phyloP scores from a whole-genome alignment of 2,797 vertebrate species.

The Hipposideros larvatus region DNA sequence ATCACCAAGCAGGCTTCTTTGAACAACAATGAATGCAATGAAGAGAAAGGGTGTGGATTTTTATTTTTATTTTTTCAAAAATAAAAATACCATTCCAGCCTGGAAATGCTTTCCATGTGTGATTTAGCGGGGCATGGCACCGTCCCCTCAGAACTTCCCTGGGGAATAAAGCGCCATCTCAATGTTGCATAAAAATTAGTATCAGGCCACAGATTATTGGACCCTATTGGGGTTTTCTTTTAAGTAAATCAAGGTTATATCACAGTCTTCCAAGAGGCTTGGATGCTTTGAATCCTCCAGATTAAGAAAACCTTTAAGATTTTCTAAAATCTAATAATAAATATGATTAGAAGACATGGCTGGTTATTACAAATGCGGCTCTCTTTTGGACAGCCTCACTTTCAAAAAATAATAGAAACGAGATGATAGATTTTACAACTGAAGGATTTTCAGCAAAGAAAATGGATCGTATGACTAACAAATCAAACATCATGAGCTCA shows the following conservation, averaged over 20 bases:
- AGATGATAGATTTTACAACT: background rate
- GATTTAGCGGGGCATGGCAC: slow-evolving; percentile 82
- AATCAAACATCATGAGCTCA: slow-evolving; percentile 50
- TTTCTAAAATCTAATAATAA: slow-evolving; percentile 56
- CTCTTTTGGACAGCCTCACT: slow-evolving; percentile 45
- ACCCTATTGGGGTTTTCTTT: slow-evolving; percentile 79
- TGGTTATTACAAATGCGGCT: slow-evolving; percentile 60
- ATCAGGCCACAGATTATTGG: slow-evolving; percentile 74
- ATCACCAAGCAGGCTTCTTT: slow-evolving; percentile 83
- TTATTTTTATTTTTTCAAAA: slow-evolving; percentile 72
- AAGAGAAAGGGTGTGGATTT: slow-evolving; percentile 81
- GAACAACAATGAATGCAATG: slow-evolving; percentile 86
- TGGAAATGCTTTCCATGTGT: slow-evolving; percentile 87
- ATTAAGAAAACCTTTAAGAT: slow-evolving; percentile 62
- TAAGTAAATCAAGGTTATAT: slow-evolving; percentile 84
- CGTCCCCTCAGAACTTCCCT: slow-evolving; percentile 81
- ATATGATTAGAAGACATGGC: slow-evolving; percentile 41
- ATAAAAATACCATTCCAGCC: slow-evolving; percentile 85
- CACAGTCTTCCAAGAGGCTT: slow-evolving; percentile 70
- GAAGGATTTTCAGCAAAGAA: slow-evolving; percentile 70
- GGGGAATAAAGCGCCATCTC: slow-evolving; percentile 83
- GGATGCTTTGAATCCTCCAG: slow-evolving; percentile 52
- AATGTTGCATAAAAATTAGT: slow-evolving; percentile 83
- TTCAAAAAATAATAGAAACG: background rate
- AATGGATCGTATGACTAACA: slow-evolving; percentile 70